A percentile compares a stretch with the other conserved stretches of the same genome.
These are phyloP conservation scores for Anoplopoma fimbria DNA, from an alignment of 2,113 vertebrate species.

Conservation along the genomic window DNA sequence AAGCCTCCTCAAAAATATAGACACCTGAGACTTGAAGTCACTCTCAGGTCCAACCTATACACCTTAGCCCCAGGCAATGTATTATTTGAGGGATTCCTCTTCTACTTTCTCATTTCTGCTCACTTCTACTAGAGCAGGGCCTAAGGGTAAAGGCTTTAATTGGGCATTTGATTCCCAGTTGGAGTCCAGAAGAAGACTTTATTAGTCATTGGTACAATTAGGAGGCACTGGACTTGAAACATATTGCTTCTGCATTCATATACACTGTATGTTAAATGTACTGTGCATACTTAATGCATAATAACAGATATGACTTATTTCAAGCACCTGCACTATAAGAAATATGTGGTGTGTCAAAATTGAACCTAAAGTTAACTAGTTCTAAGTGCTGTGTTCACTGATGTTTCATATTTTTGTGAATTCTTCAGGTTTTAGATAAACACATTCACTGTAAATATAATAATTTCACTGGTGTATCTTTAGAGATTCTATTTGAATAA, in stretches of 20 bases:
- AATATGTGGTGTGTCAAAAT: background rate
- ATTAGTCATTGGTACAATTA: conserved; percentile 43
- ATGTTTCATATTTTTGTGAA: background rate
- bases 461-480: conserved; percentile 25
- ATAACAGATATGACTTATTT: background rate
- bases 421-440: conserved; percentile 27
- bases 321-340: background rate
- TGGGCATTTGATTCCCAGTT: conserved; percentile 49
- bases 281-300: background rate
- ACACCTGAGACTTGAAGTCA: conserved; percentile 46
- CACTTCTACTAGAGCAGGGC: conserved; percentile 39
- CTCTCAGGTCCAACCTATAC: conserved; percentile 40
- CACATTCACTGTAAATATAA: conserved; percentile 33
- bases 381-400: background rate
- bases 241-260: conserved; percentile 16
- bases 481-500: conserved; percentile 35
- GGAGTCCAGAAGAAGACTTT: conserved; percentile 28
- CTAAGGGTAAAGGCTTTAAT: conserved; percentile 55
- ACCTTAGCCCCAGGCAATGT: conserved; percentile 53
- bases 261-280: background rate
- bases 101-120: conserved; percentile 19
- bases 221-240: background rate
- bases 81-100: conserved; percentile 28
- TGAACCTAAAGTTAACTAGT: background rate
- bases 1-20: conserved; percentile 53